Evolutionary conservation across 2,797 vertebrate species (phyloP).

Genomic region (Acanthurus leucopareius): DNA sequence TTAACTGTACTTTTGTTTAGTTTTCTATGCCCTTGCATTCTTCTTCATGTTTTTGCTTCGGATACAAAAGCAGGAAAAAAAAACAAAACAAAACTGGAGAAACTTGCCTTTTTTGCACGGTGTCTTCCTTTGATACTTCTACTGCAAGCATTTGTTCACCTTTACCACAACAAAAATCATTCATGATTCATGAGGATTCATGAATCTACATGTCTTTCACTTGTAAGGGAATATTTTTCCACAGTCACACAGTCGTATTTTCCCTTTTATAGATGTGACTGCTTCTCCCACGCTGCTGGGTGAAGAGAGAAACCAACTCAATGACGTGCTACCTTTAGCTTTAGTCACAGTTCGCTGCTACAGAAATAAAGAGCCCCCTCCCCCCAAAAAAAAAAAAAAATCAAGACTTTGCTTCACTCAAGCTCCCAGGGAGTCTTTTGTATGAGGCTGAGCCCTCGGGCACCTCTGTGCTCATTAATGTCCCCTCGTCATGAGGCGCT

Average conservation of each 20-base stretch:
- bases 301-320: background rate
- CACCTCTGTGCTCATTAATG: constrained; percentile 52
- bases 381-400: background rate
- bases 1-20: background rate
- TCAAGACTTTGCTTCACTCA: background rate
- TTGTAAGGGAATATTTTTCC: background rate
- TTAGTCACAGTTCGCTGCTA: constrained; percentile 22
- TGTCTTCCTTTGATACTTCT: background rate
- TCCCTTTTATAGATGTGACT: background rate
- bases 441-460: constrained; percentile 38
- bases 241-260: background rate
- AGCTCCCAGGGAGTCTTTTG: constrained; percentile 19
- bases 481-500: constrained; percentile 42
- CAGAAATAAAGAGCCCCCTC: background rate
- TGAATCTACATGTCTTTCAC: background rate
- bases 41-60: background rate
- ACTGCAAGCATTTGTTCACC: background rate
- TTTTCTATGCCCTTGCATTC: background rate
- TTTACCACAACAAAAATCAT: background rate
- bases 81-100: background rate
- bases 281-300: background rate
- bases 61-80: background rate
- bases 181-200: too few relatives aligned
- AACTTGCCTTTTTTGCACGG: background rate
- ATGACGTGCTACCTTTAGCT: constrained; percentile 3